phyloP scores from a whole-genome alignment of 2,797 vertebrate species.

The Limosa lapponica region DNA sequence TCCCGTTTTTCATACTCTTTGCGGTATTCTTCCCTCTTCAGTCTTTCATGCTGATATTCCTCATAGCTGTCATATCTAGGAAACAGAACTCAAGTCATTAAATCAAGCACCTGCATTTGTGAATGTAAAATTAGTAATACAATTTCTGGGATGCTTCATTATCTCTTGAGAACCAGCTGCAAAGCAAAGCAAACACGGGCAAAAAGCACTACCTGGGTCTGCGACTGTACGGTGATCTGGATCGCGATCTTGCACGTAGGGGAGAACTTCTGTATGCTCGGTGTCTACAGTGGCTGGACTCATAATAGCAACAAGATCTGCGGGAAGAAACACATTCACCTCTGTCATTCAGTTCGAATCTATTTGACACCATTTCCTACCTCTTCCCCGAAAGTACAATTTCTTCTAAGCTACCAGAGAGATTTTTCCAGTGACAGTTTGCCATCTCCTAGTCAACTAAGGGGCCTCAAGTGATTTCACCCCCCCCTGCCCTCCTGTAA shows the following conservation, averaged over 20 bases:
- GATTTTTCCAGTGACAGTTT: constrained; percentile 39
- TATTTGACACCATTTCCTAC: neutral
- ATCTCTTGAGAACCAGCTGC: neutral
- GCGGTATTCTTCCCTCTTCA: constrained; percentile 94
- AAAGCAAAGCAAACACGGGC: neutral
- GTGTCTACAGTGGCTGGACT: constrained; percentile 87
- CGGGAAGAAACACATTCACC: constrained; percentile 40
- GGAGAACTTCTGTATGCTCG: constrained; percentile 86
- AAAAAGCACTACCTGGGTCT: constrained; percentile 87
- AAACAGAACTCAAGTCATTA: constrained; percentile 76
- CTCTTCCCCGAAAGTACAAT: neutral
- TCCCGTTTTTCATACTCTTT: constrained; percentile 93
- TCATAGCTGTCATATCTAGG: constrained; percentile 97
- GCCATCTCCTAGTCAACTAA: constrained; percentile 19
- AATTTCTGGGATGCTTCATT: neutral
- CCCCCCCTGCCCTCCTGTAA: neutral
- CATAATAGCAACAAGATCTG: constrained; percentile 91
- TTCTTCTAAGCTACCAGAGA: neutral
- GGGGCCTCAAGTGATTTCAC: neutral
- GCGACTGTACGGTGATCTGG: constrained; percentile 86
- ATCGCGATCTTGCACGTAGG: constrained; percentile 80
- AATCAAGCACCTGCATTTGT: constrained; percentile 47
- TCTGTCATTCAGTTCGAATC: neutral
- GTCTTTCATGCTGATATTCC: constrained; percentile 95
- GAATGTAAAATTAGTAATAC: neutral